A percentile compares a stretch with the other conserved stretches of the same genome.
phyloP scores from a whole-genome alignment of 2,888 invertebrate genomes.

The Ischnura elegans region DNA sequence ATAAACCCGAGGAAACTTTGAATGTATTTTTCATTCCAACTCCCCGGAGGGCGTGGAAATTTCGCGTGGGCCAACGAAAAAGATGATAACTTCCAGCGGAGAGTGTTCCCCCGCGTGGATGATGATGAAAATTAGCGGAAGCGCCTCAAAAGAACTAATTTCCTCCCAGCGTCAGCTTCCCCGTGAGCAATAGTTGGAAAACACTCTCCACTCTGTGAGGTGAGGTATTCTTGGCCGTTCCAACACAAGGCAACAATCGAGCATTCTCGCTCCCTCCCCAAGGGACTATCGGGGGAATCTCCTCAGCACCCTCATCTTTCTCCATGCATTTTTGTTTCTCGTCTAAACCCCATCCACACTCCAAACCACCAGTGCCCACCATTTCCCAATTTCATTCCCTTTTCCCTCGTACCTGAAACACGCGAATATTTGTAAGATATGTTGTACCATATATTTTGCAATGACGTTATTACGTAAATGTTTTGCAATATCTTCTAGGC shows the following conservation, averaged over 20 bases:
- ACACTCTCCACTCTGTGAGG: conserved; percentile 14
- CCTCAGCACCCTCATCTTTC: background rate
- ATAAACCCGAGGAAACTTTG: background rate
- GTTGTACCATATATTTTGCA: too few species aligned
- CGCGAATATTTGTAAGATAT: too few species aligned
- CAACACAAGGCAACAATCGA: background rate
- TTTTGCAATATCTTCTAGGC: too few species aligned
- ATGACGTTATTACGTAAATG: too few species aligned
- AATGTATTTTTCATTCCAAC: background rate
- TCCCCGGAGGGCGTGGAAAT: background rate
- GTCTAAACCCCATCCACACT: too few species aligned
- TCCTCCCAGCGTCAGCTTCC: background rate
- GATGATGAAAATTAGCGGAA: conserved; percentile 2
- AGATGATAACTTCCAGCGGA: conserved; percentile 12
- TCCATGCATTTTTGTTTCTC: background rate
- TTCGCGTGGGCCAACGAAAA: background rate
- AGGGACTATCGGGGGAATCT: too few species aligned
- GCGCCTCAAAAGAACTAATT: conserved; percentile 2
- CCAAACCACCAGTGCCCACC: too few species aligned
- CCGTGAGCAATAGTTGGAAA: conserved; percentile 37
- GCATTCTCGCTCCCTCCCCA: background rate
- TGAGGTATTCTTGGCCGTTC: background rate
- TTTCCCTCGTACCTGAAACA: too few species aligned
- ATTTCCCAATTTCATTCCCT: too few species aligned
- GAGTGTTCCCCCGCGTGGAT: conserved; percentile 15